Evolutionary conservation across 1,140 invertebrate species (phyloP).

Genomic region (Tetragnatha versicolor): DNA sequence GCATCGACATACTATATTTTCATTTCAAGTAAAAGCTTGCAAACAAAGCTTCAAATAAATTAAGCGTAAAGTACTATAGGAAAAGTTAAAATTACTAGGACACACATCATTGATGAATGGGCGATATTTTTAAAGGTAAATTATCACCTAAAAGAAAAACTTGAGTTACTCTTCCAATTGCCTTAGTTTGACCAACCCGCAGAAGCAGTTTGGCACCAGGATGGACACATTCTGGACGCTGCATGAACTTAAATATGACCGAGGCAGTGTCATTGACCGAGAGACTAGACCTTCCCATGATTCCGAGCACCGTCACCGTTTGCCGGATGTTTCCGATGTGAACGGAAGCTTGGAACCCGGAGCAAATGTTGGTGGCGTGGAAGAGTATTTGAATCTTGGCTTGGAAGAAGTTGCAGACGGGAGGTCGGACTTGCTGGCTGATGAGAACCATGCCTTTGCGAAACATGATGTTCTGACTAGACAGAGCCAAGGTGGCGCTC

Average conservation of each 20-base stretch:
- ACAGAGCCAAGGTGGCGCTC: slow-evolving; percentile 85
- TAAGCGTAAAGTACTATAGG: too few relatives aligned
- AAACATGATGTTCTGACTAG: slow-evolving; percentile 66
- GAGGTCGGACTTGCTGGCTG: slow-evolving; percentile 27
- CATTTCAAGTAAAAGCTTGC: too few relatives aligned
- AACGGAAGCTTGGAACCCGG: slow-evolving; percentile 91
- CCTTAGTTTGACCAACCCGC: slow-evolving; percentile 85
- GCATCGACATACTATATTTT: too few relatives aligned
- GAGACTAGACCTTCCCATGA: slow-evolving; percentile 70
- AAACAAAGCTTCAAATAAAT: too few relatives aligned
- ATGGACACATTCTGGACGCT: slow-evolving; percentile 91
- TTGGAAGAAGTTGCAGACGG: slow-evolving; percentile 64
- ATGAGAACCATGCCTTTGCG: slow-evolving; percentile 79
- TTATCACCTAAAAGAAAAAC: slow-evolving; percentile 72
- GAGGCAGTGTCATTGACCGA: slow-evolving; percentile 85
- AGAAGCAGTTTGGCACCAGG: slow-evolving; percentile 85
- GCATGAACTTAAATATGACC: slow-evolving; percentile 87
- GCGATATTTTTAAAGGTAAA: slow-evolving; percentile 48
- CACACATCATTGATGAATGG: neutral
- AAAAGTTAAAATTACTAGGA: slow-evolving; percentile 16
- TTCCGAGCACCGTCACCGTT: slow-evolving; percentile 82
- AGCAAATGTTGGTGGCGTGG: slow-evolving; percentile 82
- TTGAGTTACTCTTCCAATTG: slow-evolving; percentile 89
- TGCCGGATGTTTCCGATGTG: slow-evolving; percentile 95
- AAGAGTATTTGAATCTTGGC: slow-evolving; percentile 86